A percentile compares a stretch with the other conserved stretches of the same genome.
These are phyloP conservation scores for Actinostola sp. DNA, from an alignment of 92 coral and sea anemone species.

Conservation along the genomic window DNA sequence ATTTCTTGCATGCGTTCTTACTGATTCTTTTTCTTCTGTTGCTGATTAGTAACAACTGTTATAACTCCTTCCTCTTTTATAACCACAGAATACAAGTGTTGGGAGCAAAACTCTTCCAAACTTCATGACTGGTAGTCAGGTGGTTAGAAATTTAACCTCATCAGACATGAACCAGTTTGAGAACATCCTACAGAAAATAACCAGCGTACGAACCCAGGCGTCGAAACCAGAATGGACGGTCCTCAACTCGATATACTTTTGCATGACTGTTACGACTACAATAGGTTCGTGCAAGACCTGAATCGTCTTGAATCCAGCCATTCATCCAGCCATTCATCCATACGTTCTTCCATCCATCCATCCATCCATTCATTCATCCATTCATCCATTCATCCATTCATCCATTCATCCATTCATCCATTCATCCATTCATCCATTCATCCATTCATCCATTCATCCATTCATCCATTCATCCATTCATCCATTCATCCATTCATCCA, in stretches of 20 bases:
- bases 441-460: not conserved
- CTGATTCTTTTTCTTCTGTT: no score
- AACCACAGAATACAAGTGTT: constrained; percentile 55
- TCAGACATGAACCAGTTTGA: constrained; percentile 67
- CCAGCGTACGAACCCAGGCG: constrained; percentile 51
- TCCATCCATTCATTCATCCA: not conserved
- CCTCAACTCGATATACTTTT: constrained; percentile 77
- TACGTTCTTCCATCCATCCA: not conserved
- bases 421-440: not conserved
- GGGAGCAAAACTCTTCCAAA: constrained; percentile 49
- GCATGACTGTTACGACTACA: constrained; percentile 86
- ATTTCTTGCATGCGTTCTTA: no score
- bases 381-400: not conserved
- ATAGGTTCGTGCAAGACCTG: no score
- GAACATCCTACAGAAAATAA: constrained; percentile 48
- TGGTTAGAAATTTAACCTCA: constrained; percentile 68
- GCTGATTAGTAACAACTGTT: no score
- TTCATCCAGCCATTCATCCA: not conserved
- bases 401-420: not conserved
- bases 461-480: not conserved
- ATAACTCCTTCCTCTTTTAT: not conserved
- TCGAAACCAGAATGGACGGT: constrained; percentile 74
- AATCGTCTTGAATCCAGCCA: no score
- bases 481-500: not conserved
- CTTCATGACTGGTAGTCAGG: constrained; percentile 20